Percentiles rank a stretch among this genome's conserved stretches.
phyloP scores from a whole-genome alignment of 2,113 vertebrate genomes.

The Trogon surrucura region DNA sequence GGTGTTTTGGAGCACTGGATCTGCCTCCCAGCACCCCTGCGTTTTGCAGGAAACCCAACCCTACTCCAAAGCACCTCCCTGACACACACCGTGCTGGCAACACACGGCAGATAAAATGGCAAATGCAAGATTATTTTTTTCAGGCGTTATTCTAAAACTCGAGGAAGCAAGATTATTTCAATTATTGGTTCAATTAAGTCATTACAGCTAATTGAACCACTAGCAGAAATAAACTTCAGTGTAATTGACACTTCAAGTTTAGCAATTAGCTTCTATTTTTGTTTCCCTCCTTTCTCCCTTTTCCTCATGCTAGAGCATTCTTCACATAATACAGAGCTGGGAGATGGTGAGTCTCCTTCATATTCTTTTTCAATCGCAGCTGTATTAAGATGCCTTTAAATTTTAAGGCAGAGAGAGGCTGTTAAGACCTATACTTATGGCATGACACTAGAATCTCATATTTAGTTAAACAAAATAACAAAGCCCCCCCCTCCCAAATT shows the following conservation, averaged over 20 bases:
- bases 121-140: conserved; percentile 10
- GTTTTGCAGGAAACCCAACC: background rate
- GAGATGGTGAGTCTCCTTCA: background rate
- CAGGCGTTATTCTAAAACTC: conserved; percentile 38
- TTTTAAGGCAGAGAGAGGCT: background rate
- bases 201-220: conserved; percentile 59
- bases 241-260: conserved; percentile 37
- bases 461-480: no score
- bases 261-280: conserved; percentile 55
- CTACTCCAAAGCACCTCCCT: background rate
- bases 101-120: background rate
- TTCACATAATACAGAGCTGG: background rate
- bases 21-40: background rate
- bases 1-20: background rate
- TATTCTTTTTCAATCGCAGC: background rate
- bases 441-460: background rate
- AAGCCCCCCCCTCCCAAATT: background rate
- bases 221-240: conserved; percentile 52
- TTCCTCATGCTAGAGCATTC: background rate
- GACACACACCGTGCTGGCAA: background rate
- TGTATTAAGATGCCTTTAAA: background rate
- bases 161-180: conserved; percentile 45
- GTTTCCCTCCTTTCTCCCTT: background rate
- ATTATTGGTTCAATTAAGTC: conserved; percentile 58
- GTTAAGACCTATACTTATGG: background rate